Evolutionary conservation across 2,797 vertebrate genomes (phyloP).

Genomic region (Hozukius guyotensis): DNA sequence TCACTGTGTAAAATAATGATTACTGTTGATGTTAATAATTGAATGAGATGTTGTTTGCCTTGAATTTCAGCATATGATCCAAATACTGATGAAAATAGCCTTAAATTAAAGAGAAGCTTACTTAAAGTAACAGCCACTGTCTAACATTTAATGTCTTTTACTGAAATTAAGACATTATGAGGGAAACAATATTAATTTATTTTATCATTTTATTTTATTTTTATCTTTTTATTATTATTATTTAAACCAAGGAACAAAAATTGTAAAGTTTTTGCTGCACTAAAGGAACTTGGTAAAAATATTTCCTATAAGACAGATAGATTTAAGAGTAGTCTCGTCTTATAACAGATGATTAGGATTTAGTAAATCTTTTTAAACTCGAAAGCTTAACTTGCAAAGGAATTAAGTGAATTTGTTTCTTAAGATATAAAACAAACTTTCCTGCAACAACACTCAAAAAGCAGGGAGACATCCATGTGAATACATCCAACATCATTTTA

Average conservation of each 20-base stretch:
- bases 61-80: background rate
- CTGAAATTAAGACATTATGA: background rate
- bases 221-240: background rate
- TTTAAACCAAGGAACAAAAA: background rate
- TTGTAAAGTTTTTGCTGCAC: background rate
- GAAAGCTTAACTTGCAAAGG: background rate
- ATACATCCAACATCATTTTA: background rate
- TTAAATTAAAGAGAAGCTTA: constrained; percentile 2
- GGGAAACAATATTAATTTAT: too few species aligned
- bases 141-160: background rate
- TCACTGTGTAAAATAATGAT: background rate
- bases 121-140: background rate
- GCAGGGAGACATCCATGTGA: background rate
- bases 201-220: background rate
- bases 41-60: background rate
- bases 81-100: background rate
- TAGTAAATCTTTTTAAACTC: background rate
- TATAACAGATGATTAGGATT: background rate
- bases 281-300: background rate
- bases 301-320: background rate
- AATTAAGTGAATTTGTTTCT: background rate
- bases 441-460: background rate
- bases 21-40: background rate
- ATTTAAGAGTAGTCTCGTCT: background rate
- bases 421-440: background rate